Base-by-base conservation (phyloP, 92 coral and sea anemone species). In the Zoanthus gigantus region DNA sequence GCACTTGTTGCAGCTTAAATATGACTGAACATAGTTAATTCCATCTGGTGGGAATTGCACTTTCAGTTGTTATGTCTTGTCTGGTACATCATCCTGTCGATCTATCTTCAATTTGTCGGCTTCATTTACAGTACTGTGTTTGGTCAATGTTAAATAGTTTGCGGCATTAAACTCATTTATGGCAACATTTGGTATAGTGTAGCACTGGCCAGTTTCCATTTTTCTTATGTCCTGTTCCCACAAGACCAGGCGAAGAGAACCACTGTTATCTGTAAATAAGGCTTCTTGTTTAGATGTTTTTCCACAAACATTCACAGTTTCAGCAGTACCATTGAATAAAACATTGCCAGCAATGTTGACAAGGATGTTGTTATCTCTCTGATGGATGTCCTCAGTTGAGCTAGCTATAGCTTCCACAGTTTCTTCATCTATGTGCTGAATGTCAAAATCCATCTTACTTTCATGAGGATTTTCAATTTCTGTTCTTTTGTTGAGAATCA, bases 401-500 rank as follows among this genome's bases (percentile, higher is more conserved):
- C 88, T 81, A 87, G 74, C 87, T 82, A 23, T 88, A 42, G 91
- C 82, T 72, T 56, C 82, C 66, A 82, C 65, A 28, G 87, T 80
- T 80, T 81, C 91, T 80, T 74, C 23, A 13, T 58, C 66, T 17
- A 58, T 17, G 6, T 58, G 66, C 6, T 58, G 66, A 58, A 58
- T 14, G 66, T 58, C 84, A 82, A 88, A 88, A 50, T 88, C 83
- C 69, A 61, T 88, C 15, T 74, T 83, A 75, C 54, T 63, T 28
- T 89, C 88, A 52, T 74, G 30, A 12, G 92, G 90, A 32, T 78
- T 84, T 71, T 87, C 89, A 68, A 92, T 71, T 61, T 65, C 89
- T 32, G 92, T 76, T 72, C 93, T 56, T 46, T 92, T 92, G 88
- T 92, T 92, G 72, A 90, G 81, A 83, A 89, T 91, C 73, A 92